Percentiles rank a stretch among this genome's conserved stretches.
Conservation (phyloP, 2,888 invertebrate species). For the Theretra japonica region DNA sequence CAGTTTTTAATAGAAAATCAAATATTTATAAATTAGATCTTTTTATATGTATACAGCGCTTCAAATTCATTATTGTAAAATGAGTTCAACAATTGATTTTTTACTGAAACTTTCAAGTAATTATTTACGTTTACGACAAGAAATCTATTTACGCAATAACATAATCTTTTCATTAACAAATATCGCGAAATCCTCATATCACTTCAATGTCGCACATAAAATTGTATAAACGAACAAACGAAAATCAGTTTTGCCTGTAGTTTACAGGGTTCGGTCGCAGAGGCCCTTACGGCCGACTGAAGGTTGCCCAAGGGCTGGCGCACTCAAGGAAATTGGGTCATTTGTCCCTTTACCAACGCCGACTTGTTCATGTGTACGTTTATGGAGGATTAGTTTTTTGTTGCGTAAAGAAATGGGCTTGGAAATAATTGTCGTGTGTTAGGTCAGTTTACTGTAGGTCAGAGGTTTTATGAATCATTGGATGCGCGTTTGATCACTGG, state of each 20-base stretch:
- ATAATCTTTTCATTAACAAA: too few species aligned
- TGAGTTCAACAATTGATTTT: too few species aligned
- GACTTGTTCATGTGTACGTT: constrained; percentile 47
- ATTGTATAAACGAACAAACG: neutral
- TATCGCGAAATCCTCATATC: too few species aligned
- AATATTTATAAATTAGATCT: too few species aligned
- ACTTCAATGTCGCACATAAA: neutral
- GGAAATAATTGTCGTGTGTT: constrained; percentile 43
- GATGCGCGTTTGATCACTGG: neutral
- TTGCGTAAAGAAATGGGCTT: constrained; percentile 36
- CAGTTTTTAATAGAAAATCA: too few species aligned
- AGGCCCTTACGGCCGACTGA: constrained; percentile 66
- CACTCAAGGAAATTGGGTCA: constrained; percentile 82
- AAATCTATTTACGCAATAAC: too few species aligned
- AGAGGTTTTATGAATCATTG: neutral
- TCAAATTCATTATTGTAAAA: too few species aligned
- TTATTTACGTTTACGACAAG: too few species aligned
- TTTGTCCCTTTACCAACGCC: constrained; percentile 70
- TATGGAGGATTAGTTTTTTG: constrained; percentile 52
- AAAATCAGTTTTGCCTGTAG: constrained; percentile 16
- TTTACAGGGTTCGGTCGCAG: neutral
- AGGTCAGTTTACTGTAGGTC: constrained; percentile 18
- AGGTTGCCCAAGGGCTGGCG: constrained; percentile 63
- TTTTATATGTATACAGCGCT: too few species aligned
- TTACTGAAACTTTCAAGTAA: too few species aligned